These are phyloP conservation scores for Tillus elongatus DNA, from an alignment of 2,888 invertebrate genomes.

Conservation along the genomic window DNA sequence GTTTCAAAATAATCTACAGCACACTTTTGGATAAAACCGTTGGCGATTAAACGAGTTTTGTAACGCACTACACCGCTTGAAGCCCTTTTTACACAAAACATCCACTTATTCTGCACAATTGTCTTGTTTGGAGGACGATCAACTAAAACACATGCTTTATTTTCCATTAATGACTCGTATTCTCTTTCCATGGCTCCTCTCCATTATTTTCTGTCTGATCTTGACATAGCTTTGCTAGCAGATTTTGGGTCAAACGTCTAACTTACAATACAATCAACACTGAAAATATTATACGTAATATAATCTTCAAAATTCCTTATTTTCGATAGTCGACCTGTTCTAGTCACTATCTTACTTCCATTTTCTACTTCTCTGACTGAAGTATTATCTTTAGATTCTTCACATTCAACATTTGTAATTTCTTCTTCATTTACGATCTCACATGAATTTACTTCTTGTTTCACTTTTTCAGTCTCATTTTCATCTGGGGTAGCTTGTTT, in stretches of 20 bases:
- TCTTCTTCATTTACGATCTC: not conserved
- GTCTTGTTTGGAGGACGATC: not conserved
- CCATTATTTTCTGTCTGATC: conserved; percentile 3
- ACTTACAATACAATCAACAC: no score
- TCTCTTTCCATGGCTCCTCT: conserved; percentile 5
- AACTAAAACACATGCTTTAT: not conserved
- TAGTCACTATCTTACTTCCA: not conserved
- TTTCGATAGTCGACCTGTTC: not conserved
- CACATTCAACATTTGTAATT: not conserved
- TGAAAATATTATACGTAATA: no score
- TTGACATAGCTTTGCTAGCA: conserved; percentile 9
- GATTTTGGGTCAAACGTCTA: conserved; percentile 3
- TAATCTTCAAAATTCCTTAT: no score
- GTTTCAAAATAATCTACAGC: conserved; percentile 17
- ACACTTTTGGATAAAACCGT: conserved; percentile 6
- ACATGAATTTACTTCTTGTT: no score
- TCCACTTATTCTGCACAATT: conserved; percentile 4
- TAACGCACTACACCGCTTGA: not conserved
- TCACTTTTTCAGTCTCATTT: not conserved
- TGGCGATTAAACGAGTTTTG: conserved; percentile 4
- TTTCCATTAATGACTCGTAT: conserved; percentile 3
- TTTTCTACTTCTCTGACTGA: not conserved
- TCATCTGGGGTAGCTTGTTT: not conserved
- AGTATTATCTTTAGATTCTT: not conserved
- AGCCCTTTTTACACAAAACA: conserved; percentile 17